Percentiles rank a stretch among this genome's conserved stretches.
These are phyloP conservation scores for Chelonus insularis DNA, from an alignment of 1,140 invertebrate genomes.

Conservation along the genomic window DNA sequence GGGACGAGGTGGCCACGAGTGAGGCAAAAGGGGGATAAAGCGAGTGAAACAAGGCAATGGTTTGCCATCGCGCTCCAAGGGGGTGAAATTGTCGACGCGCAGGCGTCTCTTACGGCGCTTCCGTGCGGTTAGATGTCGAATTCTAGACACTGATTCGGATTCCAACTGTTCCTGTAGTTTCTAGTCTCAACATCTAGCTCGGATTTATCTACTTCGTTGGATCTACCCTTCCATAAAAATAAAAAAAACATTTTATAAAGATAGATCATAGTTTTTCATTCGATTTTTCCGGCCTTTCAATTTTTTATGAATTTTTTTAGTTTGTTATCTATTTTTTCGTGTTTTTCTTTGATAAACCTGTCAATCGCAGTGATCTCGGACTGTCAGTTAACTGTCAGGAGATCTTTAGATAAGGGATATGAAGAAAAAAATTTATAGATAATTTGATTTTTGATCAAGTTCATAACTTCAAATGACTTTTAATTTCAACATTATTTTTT, in stretches of 20 bases:
- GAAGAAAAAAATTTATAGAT: no score
- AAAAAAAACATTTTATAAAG: neutral
- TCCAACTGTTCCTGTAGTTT: neutral
- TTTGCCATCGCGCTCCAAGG: neutral
- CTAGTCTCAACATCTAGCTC: neutral
- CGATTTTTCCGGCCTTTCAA: no score
- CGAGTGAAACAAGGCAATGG: conserved; percentile 7
- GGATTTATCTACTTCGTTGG: neutral
- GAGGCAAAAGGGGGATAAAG: neutral
- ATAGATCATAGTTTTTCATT: no score
- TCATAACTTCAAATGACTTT: no score
- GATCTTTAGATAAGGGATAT: no score
- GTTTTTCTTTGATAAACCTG: no score
- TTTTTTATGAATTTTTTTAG: no score
- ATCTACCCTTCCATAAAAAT: neutral
- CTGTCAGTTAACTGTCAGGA: no score
- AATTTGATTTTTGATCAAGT: no score
- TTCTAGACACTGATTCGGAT: conserved; percentile 13
- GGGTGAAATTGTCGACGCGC: conserved; percentile 9
- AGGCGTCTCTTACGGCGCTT: conserved; percentile 7
- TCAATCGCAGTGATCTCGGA: no score
- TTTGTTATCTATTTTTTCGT: no score
- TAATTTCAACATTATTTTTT: no score
- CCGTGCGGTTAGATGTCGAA: conserved; percentile 13
- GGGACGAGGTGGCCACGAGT: neutral